phyloP scores from a whole-genome alignment of 2,113 vertebrate species.

The Martes martes region DNA sequence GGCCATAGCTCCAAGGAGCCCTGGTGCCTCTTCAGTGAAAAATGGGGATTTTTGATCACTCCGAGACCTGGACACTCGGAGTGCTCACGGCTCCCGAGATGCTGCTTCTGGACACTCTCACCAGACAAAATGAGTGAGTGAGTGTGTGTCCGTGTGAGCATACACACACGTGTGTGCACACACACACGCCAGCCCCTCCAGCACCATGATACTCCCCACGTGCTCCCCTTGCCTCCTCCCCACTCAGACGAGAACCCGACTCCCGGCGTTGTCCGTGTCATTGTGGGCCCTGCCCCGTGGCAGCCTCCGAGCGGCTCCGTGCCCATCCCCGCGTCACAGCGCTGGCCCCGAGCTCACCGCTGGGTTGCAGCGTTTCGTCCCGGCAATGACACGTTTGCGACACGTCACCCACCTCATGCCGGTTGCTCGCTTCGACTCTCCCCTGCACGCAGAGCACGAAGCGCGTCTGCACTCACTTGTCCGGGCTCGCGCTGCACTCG shows the following conservation, averaged over 20 bases:
- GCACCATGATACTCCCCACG: background rate
- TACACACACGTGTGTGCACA: background rate
- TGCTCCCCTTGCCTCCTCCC: background rate
- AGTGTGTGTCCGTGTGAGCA: too few relatives aligned
- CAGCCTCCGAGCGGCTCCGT: background rate
- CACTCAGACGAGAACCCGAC: background rate
- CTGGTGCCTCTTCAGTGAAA: background rate
- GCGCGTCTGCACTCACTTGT: background rate
- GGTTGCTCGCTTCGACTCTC: background rate
- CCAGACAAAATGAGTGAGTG: background rate
- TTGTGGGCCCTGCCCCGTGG: background rate
- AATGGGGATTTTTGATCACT: background rate
- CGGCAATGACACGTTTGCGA: rapidly evolving
- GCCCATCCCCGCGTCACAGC: rapidly evolving
- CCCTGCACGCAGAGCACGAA: background rate
- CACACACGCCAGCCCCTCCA: too few relatives aligned
- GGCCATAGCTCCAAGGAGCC: background rate
- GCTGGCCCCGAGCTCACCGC: background rate
- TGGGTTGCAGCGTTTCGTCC: background rate
- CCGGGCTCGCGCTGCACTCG: background rate
- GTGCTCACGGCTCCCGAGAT: background rate
- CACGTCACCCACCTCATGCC: background rate
- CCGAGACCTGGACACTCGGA: background rate
- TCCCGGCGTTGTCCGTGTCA: background rate
- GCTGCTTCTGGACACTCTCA: background rate